Evolutionary conservation across 1,140 invertebrate species (phyloP), one percentile per base, ranked within the genome.

Genomic region (Drusus annulatus): DNA sequence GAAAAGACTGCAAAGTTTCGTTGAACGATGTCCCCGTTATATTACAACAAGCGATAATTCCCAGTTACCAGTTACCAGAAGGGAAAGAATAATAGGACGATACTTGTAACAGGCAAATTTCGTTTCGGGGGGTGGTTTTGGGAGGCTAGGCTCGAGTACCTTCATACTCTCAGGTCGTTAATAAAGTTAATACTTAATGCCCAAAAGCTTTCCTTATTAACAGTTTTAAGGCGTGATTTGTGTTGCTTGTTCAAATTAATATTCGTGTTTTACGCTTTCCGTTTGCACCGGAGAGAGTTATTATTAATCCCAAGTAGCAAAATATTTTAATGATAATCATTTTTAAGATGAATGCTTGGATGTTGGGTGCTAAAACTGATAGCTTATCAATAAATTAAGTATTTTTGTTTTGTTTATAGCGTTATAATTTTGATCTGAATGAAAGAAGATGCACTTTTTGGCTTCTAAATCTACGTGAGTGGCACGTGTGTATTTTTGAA

Each of bases 231-330:
- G 25, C 78, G 51, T 82, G 81, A 82, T 82, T 82, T 82, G 81
- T 82, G 78, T 75, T 60, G 60, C 73, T 51, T 63, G 78, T 76
- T 45, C 77, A 56, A 79, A 82, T 82, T 82, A 79, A 79, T 82
- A 79, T 82, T 79, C 77, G 54, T 71, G 78, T 76, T 82, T 75
- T 76, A 75, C 19, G 54, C 60, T 28, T 63, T 63, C 60, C 23
- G 5, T 21, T 63, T 58, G 8, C n/a, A 65, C 75, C 3, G 23
- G 10, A 28, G 52, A 31, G 16, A 51, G 36, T 45, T 10, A 45
- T 45, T 45, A 45, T 45, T 45, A 0, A 45, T 15, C 13, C 8
- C n/a, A 28, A 28, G 25, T 28, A 28, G 25, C n/a, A 45, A 21
- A 54, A 65, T 17, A 65, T 51, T 76, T 23, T 28, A 19, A 51